phyloP scores from a whole-genome alignment of 1,140 invertebrate genomes.

The Lithobius niger region DNA sequence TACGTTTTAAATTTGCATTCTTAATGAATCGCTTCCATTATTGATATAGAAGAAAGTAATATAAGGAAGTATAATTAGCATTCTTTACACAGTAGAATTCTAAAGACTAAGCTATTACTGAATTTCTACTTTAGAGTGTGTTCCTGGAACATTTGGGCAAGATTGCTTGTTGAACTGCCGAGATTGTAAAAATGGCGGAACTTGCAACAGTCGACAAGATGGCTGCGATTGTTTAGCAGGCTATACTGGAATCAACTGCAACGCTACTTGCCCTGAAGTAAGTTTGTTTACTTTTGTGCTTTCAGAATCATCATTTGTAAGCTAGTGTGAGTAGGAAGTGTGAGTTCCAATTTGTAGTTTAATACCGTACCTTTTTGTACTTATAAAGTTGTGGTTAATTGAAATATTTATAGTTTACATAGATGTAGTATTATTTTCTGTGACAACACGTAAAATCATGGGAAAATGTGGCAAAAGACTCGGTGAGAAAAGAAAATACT shows the following conservation, averaged over 20 bases:
- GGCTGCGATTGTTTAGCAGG: slow-evolving; percentile 28
- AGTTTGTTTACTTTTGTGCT: slow-evolving; percentile 10
- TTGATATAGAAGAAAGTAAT: no score
- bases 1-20: no score
- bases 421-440: neutral
- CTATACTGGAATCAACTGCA: slow-evolving; percentile 28
- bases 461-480: no score
- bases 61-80: no score
- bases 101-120: slow-evolving; percentile 1
- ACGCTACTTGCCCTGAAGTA: slow-evolving; percentile 29
- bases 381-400: neutral
- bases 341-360: neutral
- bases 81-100: no score
- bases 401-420: neutral
- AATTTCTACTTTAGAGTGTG: slow-evolving; percentile 25
- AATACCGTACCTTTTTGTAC: neutral
- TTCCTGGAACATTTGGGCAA: slow-evolving; percentile 28
- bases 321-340: neutral
- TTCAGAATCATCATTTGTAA: no score
- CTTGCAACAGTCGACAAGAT: slow-evolving; percentile 25
- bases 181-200: slow-evolving; percentile 28
- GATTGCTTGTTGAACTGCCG: slow-evolving; percentile 28
- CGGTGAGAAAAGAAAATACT: no score
- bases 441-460: no score
- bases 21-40: no score